These are phyloP conservation scores for Melieria picta DNA, from an alignment of 2,888 invertebrate genomes.

Conservation along the genomic window DNA sequence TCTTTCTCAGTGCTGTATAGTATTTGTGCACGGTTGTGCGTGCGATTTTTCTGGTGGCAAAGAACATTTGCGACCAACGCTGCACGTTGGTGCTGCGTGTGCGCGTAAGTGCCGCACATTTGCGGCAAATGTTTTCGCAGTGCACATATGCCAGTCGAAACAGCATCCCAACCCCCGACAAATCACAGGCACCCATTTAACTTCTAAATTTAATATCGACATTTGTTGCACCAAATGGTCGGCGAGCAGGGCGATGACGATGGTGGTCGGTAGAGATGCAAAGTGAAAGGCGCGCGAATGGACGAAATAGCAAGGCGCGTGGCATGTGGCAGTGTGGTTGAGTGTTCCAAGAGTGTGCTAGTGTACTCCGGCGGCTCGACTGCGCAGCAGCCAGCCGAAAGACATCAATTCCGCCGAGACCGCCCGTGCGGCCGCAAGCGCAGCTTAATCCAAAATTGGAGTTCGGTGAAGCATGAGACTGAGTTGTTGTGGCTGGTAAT, in stretches of 20 bases:
- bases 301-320: conserved; percentile 15
- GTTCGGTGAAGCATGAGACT: conserved; percentile 9
- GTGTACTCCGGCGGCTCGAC: conserved; percentile 19
- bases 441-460: conserved; percentile 19
- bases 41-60: too few relatives aligned
- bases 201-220: conserved; percentile 29
- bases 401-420: conserved; percentile 23
- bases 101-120: too few relatives aligned
- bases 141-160: too few relatives aligned
- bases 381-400: not conserved
- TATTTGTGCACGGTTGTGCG: too few relatives aligned
- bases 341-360: not conserved
- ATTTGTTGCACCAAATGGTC: conserved; percentile 22
- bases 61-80: too few relatives aligned
- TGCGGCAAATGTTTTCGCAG: too few relatives aligned
- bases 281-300: not conserved
- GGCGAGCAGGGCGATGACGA: not conserved
- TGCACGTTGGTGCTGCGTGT: too few relatives aligned
- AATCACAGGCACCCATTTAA: conserved; percentile 27
- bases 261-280: not conserved
- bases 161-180: not conserved
- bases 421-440: not conserved
- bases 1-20: too few relatives aligned
- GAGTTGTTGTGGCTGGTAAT: conserved; percentile 9
- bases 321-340: conserved; percentile 8